Base-by-base conservation (phyloP, 2,113 vertebrate species). In the Muntiacus reevesi region DNA sequence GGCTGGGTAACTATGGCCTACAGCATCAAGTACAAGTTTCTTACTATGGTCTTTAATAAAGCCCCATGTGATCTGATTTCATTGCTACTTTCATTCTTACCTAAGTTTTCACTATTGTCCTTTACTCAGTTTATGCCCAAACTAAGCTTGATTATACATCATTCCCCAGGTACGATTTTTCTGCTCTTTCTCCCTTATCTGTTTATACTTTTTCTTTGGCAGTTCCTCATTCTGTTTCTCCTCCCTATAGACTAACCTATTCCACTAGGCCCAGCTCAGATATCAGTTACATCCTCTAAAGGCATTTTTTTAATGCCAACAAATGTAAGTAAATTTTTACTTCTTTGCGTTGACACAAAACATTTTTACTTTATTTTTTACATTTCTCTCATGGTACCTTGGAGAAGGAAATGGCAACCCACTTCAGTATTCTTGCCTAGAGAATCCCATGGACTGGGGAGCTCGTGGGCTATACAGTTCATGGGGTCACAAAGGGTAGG, bases 1-100 rank as follows among this genome's bases (percentile, higher is more conserved):
- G 47, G n/a, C 33, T 50, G 54, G 40, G 33, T 86, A n/a, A 33
- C 25, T 87, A 3, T n/a, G 78, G 12, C 21, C 55, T 87, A 28
- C 13, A 97, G 83, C 85, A 95, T 92, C 71, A 89, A 71, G 55
- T 87, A 21, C 50, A 93, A 23, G 50, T 92, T 89, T 91, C 60
- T 94, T 76, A 82, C 23, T 7, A 1, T 28, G 59, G 76, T 33
- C 33, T 96, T 87, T 85, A 64, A 43, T 84, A 90, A 88, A 96
- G 78, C 28, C 87, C 33, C 45, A 3, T 43, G 3, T 36, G 59
- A 67, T 64, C 64, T 47, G 59, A 81, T 59, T 27, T 85, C 47
- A 76, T 74, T 81, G 55, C 19, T 79, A 6, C 78, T 78, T 95
- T 95, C 59, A 74, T 36, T 91, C 27, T 55, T 94, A 15, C 25